Base-by-base conservation (phyloP, 2,888 invertebrate species). In the Rhogogaster chlorosoma region DNA sequence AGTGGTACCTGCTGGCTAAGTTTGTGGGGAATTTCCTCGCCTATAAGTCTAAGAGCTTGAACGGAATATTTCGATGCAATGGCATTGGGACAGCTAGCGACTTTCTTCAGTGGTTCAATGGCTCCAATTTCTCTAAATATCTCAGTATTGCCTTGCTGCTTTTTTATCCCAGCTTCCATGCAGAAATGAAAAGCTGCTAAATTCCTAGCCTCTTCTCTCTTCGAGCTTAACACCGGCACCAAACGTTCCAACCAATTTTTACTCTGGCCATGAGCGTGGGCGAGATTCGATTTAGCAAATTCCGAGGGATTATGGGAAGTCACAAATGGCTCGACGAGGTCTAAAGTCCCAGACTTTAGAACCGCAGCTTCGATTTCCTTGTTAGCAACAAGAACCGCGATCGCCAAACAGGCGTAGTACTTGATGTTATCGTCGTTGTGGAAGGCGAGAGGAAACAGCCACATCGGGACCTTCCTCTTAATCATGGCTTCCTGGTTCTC, bases 401-500 rank as follows among this genome's bases (percentile, higher is more conserved):
- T 99, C 45, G 99, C 99, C 91, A 99, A 95, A 93, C 99, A 99
- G 15, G 99, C 99, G 93, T 99, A 99, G 94, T 99, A 99, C 93
- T 99, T 98, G 87, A 99, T 98, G 90, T 99, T 98, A 92, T 99
- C 99, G 92, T 99, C 99, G 89, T 96, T 96, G 93, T 99, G 98
- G 93, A 99, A 99, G 26, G 99, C 99, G 88, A 99, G 94, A 0
- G 99, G 99, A 93, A 99, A 99, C 86, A 99, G 94, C 99, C 99
- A 99, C 96, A 98, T 97, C 5, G 98, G 98, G 12, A 98, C 98
- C 94, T 98, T 98, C 87, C 97, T 95, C 90, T 98, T 97, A 88
- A 99, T 98, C 99, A 99, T 99, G 0, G 98, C 98, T 93, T 98
- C 98, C 93, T 99, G 99, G 92, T 99, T 99, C 92, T 99, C 99